Base-by-base conservation (phyloP, 2,797 vertebrate genomes). In the Amblyopsis hoosieri region DNA sequence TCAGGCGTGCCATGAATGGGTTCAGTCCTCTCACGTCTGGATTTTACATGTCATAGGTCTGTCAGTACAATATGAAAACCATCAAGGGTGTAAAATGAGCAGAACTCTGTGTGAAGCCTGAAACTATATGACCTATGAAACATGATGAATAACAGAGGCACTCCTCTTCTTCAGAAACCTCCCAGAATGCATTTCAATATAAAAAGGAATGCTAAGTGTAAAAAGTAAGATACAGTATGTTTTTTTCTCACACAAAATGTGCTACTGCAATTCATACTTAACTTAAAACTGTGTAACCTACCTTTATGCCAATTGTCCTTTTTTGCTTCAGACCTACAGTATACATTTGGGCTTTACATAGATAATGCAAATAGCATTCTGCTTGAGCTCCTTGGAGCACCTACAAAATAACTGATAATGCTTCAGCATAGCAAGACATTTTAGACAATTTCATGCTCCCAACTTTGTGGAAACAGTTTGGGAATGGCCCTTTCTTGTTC, bases 21-120 rank as follows among this genome's bases (percentile, higher is more conserved):
- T 12, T 14, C 6, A 48, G 23, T 55, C 15, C 45, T 48, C 45
- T 60, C 60, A 60, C 57, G 62, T 70, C 33, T 69, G 58, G 54
- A 58, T 54, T 47, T 54, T 8, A 60, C 50, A 58, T 70, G 14
- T 53, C 37, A 48, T 47, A 12, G 11, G 12, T 13, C 33, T 60
- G n/a, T 14, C 19, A 42, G 56, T 23, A 23, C 19, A 23, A 23
- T 23, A 23, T 17, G 29, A 56, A 56, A 11, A 37, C 33, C 33
- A 37, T 5, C 33, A 37, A 8, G 5, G 33, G 6, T 37, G 7
- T 5, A 37, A 37, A 37, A 37, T 8, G 33, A 37, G 33, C 33
- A 8, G 33, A 37, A 37, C 11, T 48, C 47, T 48, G 47, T 4
- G 12, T 14, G 7, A 42, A 42, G 37, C 37, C 37, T 42, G 37